Base-by-base conservation (phyloP, 1,140 invertebrate species). In the Pseudomyrmex pallidus region DNA sequence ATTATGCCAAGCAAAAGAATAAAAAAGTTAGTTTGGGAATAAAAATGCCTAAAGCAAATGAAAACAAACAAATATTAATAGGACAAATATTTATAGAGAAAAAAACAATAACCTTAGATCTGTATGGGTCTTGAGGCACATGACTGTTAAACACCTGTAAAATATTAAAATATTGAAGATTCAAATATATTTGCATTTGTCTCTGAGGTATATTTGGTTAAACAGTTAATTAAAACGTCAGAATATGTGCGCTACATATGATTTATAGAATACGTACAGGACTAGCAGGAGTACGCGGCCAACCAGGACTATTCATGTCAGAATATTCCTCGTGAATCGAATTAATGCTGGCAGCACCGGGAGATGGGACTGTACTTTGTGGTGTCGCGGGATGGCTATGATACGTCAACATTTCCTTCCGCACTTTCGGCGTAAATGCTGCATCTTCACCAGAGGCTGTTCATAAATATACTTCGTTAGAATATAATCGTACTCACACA, bases 131-230 rank as follows among this genome's bases (percentile, higher is more conserved):
- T 96, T 97, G 97, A 95, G 97, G 96, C 95, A 97, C 96, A 96
- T 98, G 97, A 96, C 97, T 98, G 96, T 98, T 98, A 95, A 97
- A 98, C 92, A 98, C 97, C 97, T 98, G 96, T 93, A 97, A 92
- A 94, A 94, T 91, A 95, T 89, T 89, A 77, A 92, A 91, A 89
- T 86, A 84, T 89, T 86, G 80, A 89, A 89, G 83, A 57, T 67
- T 80, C 35, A 74, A 80, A 64, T 61, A 84, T 50, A 52, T 15
- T 74, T 20, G 15, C 44, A 63, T 52, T 48, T 12, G 0, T 48
- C 17, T 12, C 50, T 80, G 8, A 59, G 54, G 25, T 2, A 2
- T 80, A 70, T 12, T 70, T 13, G 25, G 20, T 78, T 25, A 59
- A 50, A 15, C 57, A 22, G 10, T 59, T 59, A 57, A 70, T 44